Evolutionary conservation across 2,888 invertebrate species (phyloP).

Genomic region (Melieria omissa): DNA sequence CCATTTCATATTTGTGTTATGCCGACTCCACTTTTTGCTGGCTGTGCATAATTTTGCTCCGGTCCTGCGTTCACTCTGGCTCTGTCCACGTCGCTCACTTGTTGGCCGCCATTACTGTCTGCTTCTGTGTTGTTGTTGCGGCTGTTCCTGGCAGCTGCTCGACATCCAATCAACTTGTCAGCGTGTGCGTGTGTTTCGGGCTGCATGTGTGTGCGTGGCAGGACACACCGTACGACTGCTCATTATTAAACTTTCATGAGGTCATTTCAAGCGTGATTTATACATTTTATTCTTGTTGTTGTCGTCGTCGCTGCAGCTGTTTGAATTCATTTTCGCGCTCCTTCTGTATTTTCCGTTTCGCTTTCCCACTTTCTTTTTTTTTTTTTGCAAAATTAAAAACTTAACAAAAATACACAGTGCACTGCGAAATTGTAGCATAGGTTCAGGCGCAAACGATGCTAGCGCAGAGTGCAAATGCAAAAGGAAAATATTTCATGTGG

Average conservation of each 20-base stretch:
- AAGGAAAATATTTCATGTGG: not conserved
- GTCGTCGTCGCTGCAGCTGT: too few species aligned
- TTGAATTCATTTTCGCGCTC: too few species aligned
- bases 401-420: conserved; percentile 34
- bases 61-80: too few species aligned
- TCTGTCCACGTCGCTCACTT: too few species aligned
- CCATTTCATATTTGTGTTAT: too few species aligned
- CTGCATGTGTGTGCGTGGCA: conserved; percentile 1
- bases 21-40: too few species aligned
- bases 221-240: conserved; percentile 24
- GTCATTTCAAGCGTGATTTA: conserved; percentile 46
- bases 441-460: conserved; percentile 33
- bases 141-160: conserved; percentile 8
- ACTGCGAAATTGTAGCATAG: conserved; percentile 35
- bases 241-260: conserved; percentile 45
- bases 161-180: conserved; percentile 51
- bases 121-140: not conserved
- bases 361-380: not conserved
- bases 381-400: conserved; percentile 45
- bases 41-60: too few species aligned
- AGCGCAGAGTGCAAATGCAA: not conserved
- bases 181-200: conserved; percentile 35
- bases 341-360: too few species aligned
- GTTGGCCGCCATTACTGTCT: too few species aligned
- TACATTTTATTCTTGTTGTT: conserved; percentile 5